These are phyloP conservation scores for Marronus borbonicus DNA, from an alignment of 2,888 invertebrate genomes.

Conservation along the genomic window DNA sequence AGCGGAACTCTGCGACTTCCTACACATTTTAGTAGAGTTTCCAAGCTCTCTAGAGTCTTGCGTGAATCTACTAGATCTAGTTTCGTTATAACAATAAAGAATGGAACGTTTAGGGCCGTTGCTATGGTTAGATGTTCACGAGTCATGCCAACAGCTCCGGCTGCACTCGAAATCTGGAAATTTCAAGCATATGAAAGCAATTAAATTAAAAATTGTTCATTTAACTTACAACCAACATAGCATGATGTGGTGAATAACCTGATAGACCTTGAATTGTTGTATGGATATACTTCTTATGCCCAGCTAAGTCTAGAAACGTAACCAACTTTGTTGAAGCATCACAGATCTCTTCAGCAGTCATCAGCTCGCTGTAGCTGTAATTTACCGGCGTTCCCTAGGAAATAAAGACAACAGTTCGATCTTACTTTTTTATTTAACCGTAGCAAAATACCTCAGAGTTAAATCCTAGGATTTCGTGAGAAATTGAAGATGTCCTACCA, in stretches of 20 bases:
- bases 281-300: conserved; percentile 95
- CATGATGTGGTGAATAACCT: conserved; percentile 94
- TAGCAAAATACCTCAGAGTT: conserved; percentile 77
- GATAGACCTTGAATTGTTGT: conserved; percentile 96
- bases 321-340: conserved; percentile 94
- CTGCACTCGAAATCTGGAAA: conserved; percentile 82
- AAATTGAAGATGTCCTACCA: conserved; percentile 95
- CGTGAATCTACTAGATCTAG: conserved; percentile 84
- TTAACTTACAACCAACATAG: conserved; percentile 84
- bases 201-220: background rate
- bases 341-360: conserved; percentile 94
- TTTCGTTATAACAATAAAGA: conserved; percentile 96
- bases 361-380: conserved; percentile 89
- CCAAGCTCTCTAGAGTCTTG: conserved; percentile 74
- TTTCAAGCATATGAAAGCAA: background rate
- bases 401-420: background rate
- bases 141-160: conserved; percentile 87
- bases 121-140: conserved; percentile 93
- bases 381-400: conserved; percentile 87
- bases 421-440: background rate
- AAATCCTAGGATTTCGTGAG: conserved; percentile 97
- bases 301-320: conserved; percentile 96
- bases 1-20: conserved; percentile 79
- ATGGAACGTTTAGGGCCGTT: conserved; percentile 86
- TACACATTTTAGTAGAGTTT: conserved; percentile 77